Base-by-base conservation (phyloP, 2,888 invertebrate species). In the Lathronympha strigana region DNA sequence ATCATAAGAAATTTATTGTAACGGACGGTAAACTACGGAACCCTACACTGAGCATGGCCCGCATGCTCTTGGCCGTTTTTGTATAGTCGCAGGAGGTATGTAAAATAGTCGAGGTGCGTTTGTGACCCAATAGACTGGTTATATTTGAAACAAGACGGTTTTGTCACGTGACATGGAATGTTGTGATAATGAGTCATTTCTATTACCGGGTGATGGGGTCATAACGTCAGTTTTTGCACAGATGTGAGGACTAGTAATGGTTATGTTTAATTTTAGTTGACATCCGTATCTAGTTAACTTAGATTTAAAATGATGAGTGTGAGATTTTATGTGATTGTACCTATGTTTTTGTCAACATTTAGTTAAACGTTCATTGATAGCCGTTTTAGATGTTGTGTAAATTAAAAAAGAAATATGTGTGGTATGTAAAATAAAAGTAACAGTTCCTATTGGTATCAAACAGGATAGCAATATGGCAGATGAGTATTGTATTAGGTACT, bases 141-240 rank as follows among this genome's bases (percentile, higher is more conserved):
- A 31, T 17, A 21, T 51, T 51, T 36, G 13, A 23, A 49, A 61
- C 38, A 43, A 55, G n/a, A 15, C 64, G 33, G 51, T 47, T 53
- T 43, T 17, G 28, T 69, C 53, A 58, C 67, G 67, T 64, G n/a
- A 23, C n/a, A 19, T 17, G 21, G n/a, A 13, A 5, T 43, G 43
- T 45, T 28, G 43, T 21, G 31, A 43, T 31, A 13, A 45, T 61
- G 61, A 61, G 23, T 66, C 40, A 61, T 33, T 15, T 5, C 13
- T 38, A 60, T 60, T 60, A 33, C 51, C 5, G 50, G 51, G 51
- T 43, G 28, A 17, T 49, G 49, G 25, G 31, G 21, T 38, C 33
- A n/a, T 28, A 40, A 15, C 47, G 28, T 17, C 13, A 17, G 19
- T 47, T 60, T 57, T 63, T 58, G 40, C 50, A 50, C 43, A 63